Conservation (phyloP, 2,113 vertebrate genomes). For the Callipepla californica region DNA sequence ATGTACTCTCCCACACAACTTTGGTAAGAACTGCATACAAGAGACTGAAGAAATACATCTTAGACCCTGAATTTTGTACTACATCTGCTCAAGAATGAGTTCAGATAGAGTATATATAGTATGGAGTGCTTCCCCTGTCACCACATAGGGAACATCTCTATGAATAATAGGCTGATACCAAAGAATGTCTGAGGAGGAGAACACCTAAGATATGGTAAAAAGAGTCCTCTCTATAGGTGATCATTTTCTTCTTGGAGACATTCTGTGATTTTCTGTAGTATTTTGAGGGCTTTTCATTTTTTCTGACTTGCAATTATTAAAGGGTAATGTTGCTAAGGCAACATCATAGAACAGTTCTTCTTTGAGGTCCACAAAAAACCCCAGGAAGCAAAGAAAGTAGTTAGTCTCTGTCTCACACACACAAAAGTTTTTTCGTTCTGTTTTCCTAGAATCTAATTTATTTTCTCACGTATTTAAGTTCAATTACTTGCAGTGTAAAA, state of each 20-base stretch:
- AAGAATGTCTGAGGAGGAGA: background rate
- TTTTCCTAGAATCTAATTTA: constrained; percentile 14
- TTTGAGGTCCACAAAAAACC: constrained; percentile 7
- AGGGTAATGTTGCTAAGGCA: constrained; percentile 37
- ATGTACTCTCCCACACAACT: rapidly evolving
- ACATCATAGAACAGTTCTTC: background rate
- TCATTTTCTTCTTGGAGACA: background rate
- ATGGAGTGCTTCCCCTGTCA: background rate
- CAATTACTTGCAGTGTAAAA: constrained; percentile 67
- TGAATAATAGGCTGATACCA: background rate
- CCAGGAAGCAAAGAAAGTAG: background rate
- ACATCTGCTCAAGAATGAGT: background rate
- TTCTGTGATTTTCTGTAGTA: background rate
- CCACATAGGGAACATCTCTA: background rate
- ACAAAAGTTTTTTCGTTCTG: background rate
- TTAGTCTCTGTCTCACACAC: background rate
- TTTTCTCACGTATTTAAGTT: constrained; percentile 50
- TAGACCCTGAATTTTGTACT: background rate
- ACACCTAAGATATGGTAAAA: background rate
- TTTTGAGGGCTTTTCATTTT: background rate
- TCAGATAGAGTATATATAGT: background rate
- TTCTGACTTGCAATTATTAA: constrained; percentile 32
- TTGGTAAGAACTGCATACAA: background rate
- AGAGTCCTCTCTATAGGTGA: background rate
- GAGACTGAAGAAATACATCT: background rate